Evolutionary conservation across 2,113 vertebrate genomes (phyloP), one percentile per base, ranked within the genome.

Genomic region (Sinocyclocheilus grahami): DNA sequence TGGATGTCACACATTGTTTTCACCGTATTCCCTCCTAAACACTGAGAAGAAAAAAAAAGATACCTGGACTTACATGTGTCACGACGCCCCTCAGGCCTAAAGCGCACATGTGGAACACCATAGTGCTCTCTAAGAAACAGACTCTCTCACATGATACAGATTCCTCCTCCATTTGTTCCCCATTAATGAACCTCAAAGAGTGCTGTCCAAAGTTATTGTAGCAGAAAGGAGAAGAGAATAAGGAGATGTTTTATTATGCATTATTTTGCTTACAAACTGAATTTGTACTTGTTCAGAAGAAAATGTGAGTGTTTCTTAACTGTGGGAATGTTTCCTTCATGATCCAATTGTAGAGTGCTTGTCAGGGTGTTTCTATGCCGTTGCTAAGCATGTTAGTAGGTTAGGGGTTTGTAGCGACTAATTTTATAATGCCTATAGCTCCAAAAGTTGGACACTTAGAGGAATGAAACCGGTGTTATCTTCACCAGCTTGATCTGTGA

Each of bases 71-170:
- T 33, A 33, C 51, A 20, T 33, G 16, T 78, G 16, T 78, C 30
- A 6, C 76, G 1, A 5, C 5, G 30, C 30, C 18, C 46, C 77
- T 78, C 27, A 33, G 76, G 51, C 9, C 51, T 55, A 20, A 33
- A 78, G 16, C 27, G 6, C 24, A 12, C 46, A 48, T 77, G 13
- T 18, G n/a, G 51, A 78, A 78, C 7, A 55, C 10, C 5, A 9
- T 22, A 33, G 9, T 9, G 10, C 51, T 58, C 3, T 78, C 53
- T 37, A 78, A 58, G 51, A 78, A 78, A 78, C 18, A 78, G 16
- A 58, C 71, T 87, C 81, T 87, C 42, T 4, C 20, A 82, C 86
- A 86, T 90, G 88, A 87, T 62, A 82, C 87, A 84, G 83, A 86
- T 86, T 89, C 86, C 84, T 27, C 24, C 33, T 60, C 62, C 85